A percentile compares a stretch with the other conserved stretches of the same genome.
phyloP scores from a whole-genome alignment of 2,888 invertebrate genomes.

The Sussaba pulchella region DNA sequence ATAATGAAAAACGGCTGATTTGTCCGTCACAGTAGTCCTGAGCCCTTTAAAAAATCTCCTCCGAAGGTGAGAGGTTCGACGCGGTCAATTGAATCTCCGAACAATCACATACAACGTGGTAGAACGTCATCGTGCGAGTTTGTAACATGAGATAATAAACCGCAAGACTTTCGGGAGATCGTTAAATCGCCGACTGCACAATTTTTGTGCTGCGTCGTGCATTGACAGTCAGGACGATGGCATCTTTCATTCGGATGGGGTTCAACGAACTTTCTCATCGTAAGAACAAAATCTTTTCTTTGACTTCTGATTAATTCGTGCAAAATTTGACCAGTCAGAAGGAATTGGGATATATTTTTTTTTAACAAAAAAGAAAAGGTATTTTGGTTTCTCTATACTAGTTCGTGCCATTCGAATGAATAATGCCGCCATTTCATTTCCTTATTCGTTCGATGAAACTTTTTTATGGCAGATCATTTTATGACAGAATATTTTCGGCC shows the following conservation, averaged over 20 bases:
- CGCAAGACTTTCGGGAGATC: constrained; percentile 27
- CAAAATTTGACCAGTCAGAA: no score
- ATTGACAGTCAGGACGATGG: constrained; percentile 2
- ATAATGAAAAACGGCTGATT: no score
- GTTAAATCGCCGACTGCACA: constrained; percentile 12
- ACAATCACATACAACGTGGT: constrained; percentile 30
- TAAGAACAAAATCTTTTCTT: not conserved
- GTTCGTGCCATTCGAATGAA: no score
- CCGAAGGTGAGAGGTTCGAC: constrained; percentile 27
- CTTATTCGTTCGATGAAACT: no score
- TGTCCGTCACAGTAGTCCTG: no score
- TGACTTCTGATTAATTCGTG: no score
- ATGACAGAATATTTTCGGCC: no score
- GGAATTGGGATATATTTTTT: no score
- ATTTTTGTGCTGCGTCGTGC: constrained; percentile 4
- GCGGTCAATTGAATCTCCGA: constrained; percentile 17
- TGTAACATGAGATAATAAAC: constrained; percentile 57
- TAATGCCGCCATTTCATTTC: no score
- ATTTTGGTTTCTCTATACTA: no score
- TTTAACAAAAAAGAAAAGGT: no score
- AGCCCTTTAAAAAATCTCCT: not conserved
- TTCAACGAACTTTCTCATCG: constrained; percentile 16
- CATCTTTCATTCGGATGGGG: not conserved
- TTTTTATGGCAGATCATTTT: no score
- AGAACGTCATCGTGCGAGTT: constrained; percentile 17